Evolutionary conservation across 1,140 invertebrate species (phyloP).

Genomic region (Aphaenogaster rudis): DNA sequence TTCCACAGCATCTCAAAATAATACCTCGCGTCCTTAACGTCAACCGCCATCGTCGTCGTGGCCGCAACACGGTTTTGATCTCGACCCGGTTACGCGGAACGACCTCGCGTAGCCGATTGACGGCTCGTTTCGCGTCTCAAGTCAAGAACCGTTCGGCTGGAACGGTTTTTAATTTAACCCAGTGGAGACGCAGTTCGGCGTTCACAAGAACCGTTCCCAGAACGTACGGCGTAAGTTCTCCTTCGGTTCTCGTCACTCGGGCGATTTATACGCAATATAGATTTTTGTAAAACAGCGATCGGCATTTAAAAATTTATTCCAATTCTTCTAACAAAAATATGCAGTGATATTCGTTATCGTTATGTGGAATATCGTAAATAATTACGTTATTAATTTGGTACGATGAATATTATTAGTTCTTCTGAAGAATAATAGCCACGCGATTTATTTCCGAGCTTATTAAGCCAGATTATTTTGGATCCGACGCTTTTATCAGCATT

Average conservation of each 20-base stretch:
- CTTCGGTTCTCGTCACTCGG: background rate
- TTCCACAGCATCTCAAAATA: conserved; percentile 64
- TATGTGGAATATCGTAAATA: background rate
- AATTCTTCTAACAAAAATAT: background rate
- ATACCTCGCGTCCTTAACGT: conserved; percentile 50
- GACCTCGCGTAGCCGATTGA: conserved; percentile 36
- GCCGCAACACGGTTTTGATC: conserved; percentile 58
- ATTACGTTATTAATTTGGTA: background rate
- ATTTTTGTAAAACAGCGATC: background rate
- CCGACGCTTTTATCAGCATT: background rate
- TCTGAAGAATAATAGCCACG: background rate
- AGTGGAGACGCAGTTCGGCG: background rate
- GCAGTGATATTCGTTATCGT: background rate
- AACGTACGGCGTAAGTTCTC: background rate
- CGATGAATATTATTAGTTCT: background rate
- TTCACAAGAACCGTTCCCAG: background rate
- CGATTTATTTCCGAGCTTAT: background rate
- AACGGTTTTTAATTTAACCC: conserved; percentile 29
- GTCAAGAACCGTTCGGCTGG: conserved; percentile 1
- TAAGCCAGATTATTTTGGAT: conserved; percentile 20
- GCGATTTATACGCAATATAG: background rate
- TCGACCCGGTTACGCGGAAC: conserved; percentile 64
- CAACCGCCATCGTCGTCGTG: conserved; percentile 33
- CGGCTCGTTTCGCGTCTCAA: conserved; percentile 2
- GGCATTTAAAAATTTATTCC: background rate